Base-by-base conservation (phyloP, 2,888 invertebrate genomes). In the Sminthurinus aureus region DNA sequence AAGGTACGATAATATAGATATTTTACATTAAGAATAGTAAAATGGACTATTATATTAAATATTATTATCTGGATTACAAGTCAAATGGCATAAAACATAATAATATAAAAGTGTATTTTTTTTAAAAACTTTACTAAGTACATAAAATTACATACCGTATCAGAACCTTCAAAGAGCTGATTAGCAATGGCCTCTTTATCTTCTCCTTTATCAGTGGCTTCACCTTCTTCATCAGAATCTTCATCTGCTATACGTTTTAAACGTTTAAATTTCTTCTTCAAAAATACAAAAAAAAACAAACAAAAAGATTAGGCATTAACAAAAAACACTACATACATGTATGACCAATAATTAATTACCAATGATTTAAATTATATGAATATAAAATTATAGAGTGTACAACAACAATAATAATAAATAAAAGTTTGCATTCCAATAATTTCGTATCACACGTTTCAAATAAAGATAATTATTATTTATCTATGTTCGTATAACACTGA, bases 171-270 rank as follows among this genome's bases (percentile, higher is more conserved):
- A 91, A 97, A 97, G 12, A 97, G 91, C 90, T 96, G 95, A 90
- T 96, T 96, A 0, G 96, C 97, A 89, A 97, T 96, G 13, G 95
- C 95, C 89, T 97, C 96, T 85, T 96, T 92, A 86, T 96, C 96
- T 89, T 95, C 93, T 9, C 91, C 92, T 50, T 94, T 94, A 88
- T 95, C 94, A 89, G 94, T 94, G 85, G 93, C 50, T 73, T 73
- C 93, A 76, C 94, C 95, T 89, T 96, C 96, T 88, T 94, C 95
- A 89, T 97, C 96, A 89, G 96, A 96, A 90, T 98, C 97, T 90
- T 96, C 96, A 91, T 97, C 97, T 90, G 95, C 94, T 87, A 97
- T 93, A 52, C 95, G 92, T 86, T 94, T 92, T 85, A 97, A 91
- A 84, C 97, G 93, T 90, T 96, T 96, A 89, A 97, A 97, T 86